Evolutionary conservation across 2,888 invertebrate genomes (phyloP).

Genomic region (Phrixothrix hirtus): DNA sequence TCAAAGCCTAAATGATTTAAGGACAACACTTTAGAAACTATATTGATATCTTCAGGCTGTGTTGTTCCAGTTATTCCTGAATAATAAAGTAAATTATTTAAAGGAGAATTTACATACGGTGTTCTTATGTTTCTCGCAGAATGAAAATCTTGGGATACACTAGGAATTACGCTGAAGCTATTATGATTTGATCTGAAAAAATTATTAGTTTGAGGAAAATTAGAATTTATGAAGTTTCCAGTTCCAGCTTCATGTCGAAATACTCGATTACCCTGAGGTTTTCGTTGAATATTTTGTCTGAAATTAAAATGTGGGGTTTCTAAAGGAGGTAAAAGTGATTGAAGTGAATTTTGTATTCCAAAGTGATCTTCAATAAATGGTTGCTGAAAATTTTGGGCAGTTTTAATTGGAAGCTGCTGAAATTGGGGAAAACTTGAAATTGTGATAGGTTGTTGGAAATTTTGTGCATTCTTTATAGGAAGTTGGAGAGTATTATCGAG

Average conservation of each 20-base stretch:
- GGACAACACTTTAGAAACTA: slow-evolving; percentile 79
- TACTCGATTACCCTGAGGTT: slow-evolving; percentile 40
- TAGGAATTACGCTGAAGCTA: slow-evolving; percentile 28
- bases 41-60: slow-evolving; percentile 75
- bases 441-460: slow-evolving; percentile 38
- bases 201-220: slow-evolving; percentile 27
- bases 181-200: slow-evolving; percentile 41
- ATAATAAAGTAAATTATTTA: slow-evolving; percentile 67
- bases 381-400: slow-evolving; percentile 16
- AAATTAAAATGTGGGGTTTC: slow-evolving; percentile 14
- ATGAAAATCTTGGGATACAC: slow-evolving; percentile 16
- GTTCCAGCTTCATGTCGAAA: slow-evolving; percentile 52
- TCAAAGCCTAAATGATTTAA: slow-evolving; percentile 67
- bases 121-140: slow-evolving; percentile 26
- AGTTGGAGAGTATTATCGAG: slow-evolving; percentile 45
- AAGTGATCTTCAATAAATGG: slow-evolving; percentile 11
- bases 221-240: slow-evolving; percentile 45
- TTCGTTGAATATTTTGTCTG: slow-evolving; percentile 8
- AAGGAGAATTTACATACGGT: slow-evolving; percentile 58
- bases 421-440: slow-evolving; percentile 14
- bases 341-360: slow-evolving; percentile 45
- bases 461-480: slow-evolving; percentile 46
- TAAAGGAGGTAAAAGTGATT: no score
- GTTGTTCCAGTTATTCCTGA: slow-evolving; percentile 64
- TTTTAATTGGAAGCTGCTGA: slow-evolving; percentile 28